A percentile compares a stretch with the other conserved stretches of the same genome.
These are phyloP conservation scores for Galerucella pusilla DNA, from an alignment of 2,888 invertebrate genomes.

Conservation along the genomic window DNA sequence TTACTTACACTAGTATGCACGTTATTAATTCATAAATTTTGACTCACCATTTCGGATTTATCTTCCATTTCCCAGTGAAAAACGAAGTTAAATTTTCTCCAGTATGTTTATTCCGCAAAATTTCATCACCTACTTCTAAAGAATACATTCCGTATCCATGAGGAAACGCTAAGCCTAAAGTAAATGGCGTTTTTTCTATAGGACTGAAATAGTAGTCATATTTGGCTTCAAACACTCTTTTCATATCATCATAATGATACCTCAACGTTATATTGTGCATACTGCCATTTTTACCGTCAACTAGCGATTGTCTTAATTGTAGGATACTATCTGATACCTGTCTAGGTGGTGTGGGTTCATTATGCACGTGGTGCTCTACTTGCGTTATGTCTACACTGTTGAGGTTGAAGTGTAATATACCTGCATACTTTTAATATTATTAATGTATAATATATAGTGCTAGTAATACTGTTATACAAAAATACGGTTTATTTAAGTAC, in stretches of 20 bases:
- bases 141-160: constrained; percentile 82
- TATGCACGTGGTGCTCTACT: constrained; percentile 82
- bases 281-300: constrained; percentile 75
- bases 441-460: not conserved
- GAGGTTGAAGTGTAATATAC: constrained; percentile 72
- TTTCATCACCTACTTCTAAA: constrained; percentile 81
- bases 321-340: constrained; percentile 71
- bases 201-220: constrained; percentile 88
- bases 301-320: constrained; percentile 75
- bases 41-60: constrained; percentile 85
- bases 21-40: not conserved
- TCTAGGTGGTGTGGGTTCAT: constrained; percentile 69
- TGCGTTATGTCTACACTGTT: constrained; percentile 96
- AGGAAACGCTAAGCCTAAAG: constrained; percentile 86
- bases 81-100: constrained; percentile 78
- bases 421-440: constrained; percentile 48
- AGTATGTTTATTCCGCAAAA: constrained; percentile 74
- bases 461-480: not conserved
- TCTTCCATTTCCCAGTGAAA: constrained; percentile 79
- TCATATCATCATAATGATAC: constrained; percentile 86
- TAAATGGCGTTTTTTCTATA: constrained; percentile 88
- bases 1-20: too few species aligned
- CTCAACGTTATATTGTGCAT: constrained; percentile 77
- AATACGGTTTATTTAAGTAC: not conserved
- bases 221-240: constrained; percentile 81